Base-by-base conservation (phyloP, 2,888 invertebrate genomes). In the Anticlea derivata region DNA sequence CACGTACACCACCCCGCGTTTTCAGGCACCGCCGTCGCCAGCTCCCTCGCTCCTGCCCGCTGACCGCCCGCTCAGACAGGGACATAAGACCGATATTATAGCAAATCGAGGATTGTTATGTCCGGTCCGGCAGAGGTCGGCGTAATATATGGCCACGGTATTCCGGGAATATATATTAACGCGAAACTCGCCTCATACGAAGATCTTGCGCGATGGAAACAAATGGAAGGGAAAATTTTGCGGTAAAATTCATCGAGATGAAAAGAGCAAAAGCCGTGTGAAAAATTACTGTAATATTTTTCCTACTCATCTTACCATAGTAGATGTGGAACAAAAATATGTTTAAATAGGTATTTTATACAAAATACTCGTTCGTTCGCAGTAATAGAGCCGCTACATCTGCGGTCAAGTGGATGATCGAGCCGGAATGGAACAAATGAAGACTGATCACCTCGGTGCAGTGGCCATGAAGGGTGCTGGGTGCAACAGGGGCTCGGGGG, bases 81-180 rank as follows among this genome's bases (percentile, higher is more conserved):
- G 90, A 89, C 75, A 76, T 81, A 80, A 78, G 77, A 81, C 84
- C 81, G 78, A 88, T 86, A 89, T 90, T 91, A 91, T 90, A 90
- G 89, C 91, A 91, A 91, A 91, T 91, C 91, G 91, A 88, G 89
- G 87, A 90, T 88, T 89, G 89, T 91, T 91, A 90, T 91, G 91
- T 90, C 91, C 90, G 86, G 91, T 87, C 88, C 86, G 87, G 83
- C 88, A 84, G 89, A 91, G 91, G 91, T 89, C 89, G 88, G 83
- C 77, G 83, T 90, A 91, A 91, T 91, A 91, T 91, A 91, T 88
- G 89, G 87, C 90, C 87, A 86, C 86, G 89, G 90, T 87, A 91
- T 91, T 91, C 89, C 87, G 86, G 87, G 85, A 88, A 88, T 88
- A 91, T 91, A 91, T 91, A 91, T 91, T 91, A 91, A 89, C 89